Conservation (phyloP, 2,113 vertebrate genomes). For the Suncus etruscus region DNA sequence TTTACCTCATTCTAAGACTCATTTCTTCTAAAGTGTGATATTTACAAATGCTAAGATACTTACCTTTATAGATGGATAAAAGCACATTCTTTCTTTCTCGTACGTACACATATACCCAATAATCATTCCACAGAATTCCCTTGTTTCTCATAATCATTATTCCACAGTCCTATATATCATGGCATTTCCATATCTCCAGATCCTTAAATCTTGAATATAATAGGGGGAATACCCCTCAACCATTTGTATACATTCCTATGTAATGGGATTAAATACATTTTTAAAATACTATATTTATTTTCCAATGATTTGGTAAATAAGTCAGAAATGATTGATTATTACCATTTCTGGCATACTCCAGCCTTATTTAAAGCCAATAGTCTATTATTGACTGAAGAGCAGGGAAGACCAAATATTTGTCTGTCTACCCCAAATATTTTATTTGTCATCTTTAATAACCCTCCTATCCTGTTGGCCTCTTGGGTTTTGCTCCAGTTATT, state of each 20-base stretch:
- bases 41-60: not conserved
- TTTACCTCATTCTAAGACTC: not conserved
- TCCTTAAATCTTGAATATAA: not conserved
- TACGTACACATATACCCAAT: not conserved
- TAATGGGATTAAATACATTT: slow-evolving; percentile 4
- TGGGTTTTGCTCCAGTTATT: not conserved
- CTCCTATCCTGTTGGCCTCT: not conserved
- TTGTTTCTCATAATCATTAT: not conserved
- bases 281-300: not conserved
- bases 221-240: not conserved
- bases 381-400: not conserved
- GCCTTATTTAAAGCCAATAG: not conserved
- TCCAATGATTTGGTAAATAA: not conserved
- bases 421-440: not conserved
- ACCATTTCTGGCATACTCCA: not conserved
- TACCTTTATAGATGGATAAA: not conserved
- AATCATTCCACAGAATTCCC: not conserved
- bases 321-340: not conserved
- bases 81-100: no score
- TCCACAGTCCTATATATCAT: not conserved
- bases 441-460: accelerated
- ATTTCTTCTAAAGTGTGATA: not conserved
- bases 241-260: not conserved
- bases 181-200: not conserved
- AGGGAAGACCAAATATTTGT: no score